phyloP scores from a whole-genome alignment of 2,888 invertebrate species.

The Eledona agricola region DNA sequence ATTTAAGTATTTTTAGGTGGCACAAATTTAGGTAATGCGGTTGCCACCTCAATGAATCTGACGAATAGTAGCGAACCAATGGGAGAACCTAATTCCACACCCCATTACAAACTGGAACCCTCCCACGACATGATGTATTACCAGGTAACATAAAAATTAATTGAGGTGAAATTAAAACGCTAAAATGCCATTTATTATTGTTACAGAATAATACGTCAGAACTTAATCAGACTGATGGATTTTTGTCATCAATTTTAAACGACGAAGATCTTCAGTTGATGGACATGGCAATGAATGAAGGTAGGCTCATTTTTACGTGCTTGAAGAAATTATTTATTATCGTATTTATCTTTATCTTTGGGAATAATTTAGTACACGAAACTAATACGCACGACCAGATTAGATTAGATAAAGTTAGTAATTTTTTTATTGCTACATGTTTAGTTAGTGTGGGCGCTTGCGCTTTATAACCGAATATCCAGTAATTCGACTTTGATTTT shows the following conservation, averaged over 20 bases:
- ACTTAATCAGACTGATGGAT: constrained; percentile 82
- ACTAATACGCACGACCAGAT: too few relatives aligned
- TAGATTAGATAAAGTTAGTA: too few relatives aligned
- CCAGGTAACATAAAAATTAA: constrained; percentile 67
- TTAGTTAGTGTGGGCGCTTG: constrained; percentile 4
- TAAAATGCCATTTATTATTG: constrained; percentile 23
- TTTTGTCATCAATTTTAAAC: constrained; percentile 86
- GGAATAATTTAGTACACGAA: too few relatives aligned
- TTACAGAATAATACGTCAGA: constrained; percentile 70
- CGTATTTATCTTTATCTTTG: constrained; percentile 6
- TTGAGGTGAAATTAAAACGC: not conserved
- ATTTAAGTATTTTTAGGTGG: constrained; percentile 60
- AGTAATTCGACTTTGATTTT: constrained; percentile 15
- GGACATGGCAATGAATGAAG: constrained; percentile 92
- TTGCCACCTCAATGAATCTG: constrained; percentile 81
- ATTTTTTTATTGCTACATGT: not conserved
- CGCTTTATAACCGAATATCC: too few relatives aligned
- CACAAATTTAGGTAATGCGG: constrained; percentile 76
- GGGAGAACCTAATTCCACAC: constrained; percentile 65
- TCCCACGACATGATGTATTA: constrained; percentile 82
- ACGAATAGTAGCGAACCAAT: constrained; percentile 78
- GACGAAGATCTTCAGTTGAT: constrained; percentile 90
- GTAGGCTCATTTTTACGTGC: constrained; percentile 63
- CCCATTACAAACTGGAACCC: constrained; percentile 75
- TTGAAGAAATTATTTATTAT: constrained; percentile 11